Evolutionary conservation across 2,113 vertebrate species (phyloP), one percentile per base, ranked within the genome.

Genomic region (Ascaphus truei): DNA sequence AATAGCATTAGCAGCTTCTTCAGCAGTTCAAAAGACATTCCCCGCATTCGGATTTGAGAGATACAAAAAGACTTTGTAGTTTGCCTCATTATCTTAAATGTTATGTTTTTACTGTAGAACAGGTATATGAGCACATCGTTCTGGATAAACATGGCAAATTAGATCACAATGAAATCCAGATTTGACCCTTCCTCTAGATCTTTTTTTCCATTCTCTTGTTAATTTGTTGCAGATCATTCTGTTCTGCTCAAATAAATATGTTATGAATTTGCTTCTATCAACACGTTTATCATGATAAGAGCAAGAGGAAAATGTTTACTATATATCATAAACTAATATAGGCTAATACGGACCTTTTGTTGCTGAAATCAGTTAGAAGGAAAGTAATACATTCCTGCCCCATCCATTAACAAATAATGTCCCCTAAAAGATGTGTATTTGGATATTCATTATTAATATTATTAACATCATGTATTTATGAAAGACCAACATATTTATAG

Each of bases 1-100:
- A 41, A 27, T 5, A 53, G 61, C 68, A 78, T 68, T 77, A 77
- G 77, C 77, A 69, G 55, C 66, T 51, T 60, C 68, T 65, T 79
- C 43, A 75, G 66, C 69, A 68, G 77, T 75, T 31, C 60, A 71
- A 50, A 71, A 7, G 11, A 50, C 39, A 58, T 3, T 0, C 43
- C 29, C 58, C 58, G 36, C 71, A 37, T n/a, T 25, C 27, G 59
- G 62, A 26, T 63, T 25, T 71, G 74, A 25, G 78, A 80, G 73
- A 43, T 59, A 39, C 65, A 74, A 71, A 75, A 69, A 68, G 74
- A 31, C 60, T 51, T 71, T 48, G 33, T 71, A 10, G 26, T n/a
- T 59, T 60, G 20, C 13, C 20, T 22, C 60, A 72, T 72, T 55
- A 37, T 30, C 5, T 7, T 55, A 22, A 64, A 66, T 15, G 51